These are phyloP conservation scores for Drosophila recens DNA, from an alignment of 2,888 invertebrate species.

Conservation along the genomic window DNA sequence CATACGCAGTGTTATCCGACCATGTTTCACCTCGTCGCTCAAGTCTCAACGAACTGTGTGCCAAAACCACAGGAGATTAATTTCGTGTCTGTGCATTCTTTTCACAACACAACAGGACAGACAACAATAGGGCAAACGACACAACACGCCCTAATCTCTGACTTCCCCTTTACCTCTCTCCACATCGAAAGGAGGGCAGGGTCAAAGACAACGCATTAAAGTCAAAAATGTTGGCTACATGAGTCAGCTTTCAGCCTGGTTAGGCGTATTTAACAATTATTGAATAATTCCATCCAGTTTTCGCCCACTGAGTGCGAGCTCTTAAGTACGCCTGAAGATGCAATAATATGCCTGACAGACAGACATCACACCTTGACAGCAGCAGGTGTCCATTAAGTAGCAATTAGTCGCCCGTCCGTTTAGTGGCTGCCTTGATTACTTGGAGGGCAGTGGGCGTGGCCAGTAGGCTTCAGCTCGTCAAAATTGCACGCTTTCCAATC, in stretches of 20 bases:
- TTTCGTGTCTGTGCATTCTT: conserved; percentile 74
- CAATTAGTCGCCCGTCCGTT: conserved; percentile 69
- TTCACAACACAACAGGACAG: conserved; percentile 42
- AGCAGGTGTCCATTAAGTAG: conserved; percentile 67
- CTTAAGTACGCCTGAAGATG: conserved; percentile 6
- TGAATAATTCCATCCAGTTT: not conserved
- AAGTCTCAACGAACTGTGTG: conserved; percentile 22
- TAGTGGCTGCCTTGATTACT: conserved; percentile 54
- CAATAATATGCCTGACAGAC: conserved; percentile 20
- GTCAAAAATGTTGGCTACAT: conserved; percentile 22
- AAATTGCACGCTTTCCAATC: conserved; percentile 74
- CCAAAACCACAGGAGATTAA: conserved; percentile 73
- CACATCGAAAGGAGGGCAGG: conserved; percentile 8
- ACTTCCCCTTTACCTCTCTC: not conserved
- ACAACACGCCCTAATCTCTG: conserved; percentile 48
- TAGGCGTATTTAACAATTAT: conserved; percentile 11
- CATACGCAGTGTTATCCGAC: conserved; percentile 67
- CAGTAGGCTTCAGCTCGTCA: conserved; percentile 50
- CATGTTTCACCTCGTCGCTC: conserved; percentile 21
- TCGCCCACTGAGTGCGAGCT: not conserved
- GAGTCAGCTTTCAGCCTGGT: not conserved
- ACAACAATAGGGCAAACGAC: conserved; percentile 38
- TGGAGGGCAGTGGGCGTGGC: conserved; percentile 41
- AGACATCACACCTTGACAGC: conserved; percentile 36
- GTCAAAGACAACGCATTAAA: conserved; percentile 32